Base-by-base conservation (phyloP, 1,140 invertebrate genomes). In the Heliconius himera region DNA sequence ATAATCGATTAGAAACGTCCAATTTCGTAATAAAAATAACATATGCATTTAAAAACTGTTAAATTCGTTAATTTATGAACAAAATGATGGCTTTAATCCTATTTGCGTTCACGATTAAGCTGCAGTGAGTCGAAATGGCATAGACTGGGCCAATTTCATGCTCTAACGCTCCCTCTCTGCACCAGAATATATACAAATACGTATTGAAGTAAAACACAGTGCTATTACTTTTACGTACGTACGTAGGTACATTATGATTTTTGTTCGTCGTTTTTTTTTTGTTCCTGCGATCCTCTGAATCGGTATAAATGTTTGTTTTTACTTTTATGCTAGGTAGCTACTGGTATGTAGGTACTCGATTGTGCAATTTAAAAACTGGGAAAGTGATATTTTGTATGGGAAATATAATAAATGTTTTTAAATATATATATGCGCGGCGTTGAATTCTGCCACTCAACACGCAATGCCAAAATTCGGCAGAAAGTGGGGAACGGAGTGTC, bases 91-190 rank as follows among this genome's bases (percentile, higher is more conserved):
- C 81, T 82, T 83, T 82, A 89, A 89, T 88, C 84, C 86, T 83
- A 89, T 92, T 86, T 84, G 78, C 85, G 76, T 77, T 78, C 82
- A 76, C 87, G 54, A 90, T 92, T 92, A 92, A 89, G 83, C 86
- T 84, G 80, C 83, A 84, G 85, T 90, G 87, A 89, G 87, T 90
- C 83, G 84, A 84, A 84, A 85, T 84, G 85, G 84, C 83, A 84
- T 87, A 85, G 88, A 86, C 88, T 87, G 89, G 84, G 84, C 90
- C 92, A 94, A 94, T 94, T 94, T 92, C 91, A 94, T 89, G 92
- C 89, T 91, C 91, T 92, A 87, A 88, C 90, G 92, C 90, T 90
- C 87, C 82, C 88, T 84, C 84, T 83, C 87, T 90, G 90, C 89
- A 89, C 79, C 80, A 71, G 77, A 79, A 84, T 81, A 76, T 38